Evolutionary conservation across 2,888 invertebrate genomes (phyloP).

Genomic region (Acrocera orbiculus): DNA sequence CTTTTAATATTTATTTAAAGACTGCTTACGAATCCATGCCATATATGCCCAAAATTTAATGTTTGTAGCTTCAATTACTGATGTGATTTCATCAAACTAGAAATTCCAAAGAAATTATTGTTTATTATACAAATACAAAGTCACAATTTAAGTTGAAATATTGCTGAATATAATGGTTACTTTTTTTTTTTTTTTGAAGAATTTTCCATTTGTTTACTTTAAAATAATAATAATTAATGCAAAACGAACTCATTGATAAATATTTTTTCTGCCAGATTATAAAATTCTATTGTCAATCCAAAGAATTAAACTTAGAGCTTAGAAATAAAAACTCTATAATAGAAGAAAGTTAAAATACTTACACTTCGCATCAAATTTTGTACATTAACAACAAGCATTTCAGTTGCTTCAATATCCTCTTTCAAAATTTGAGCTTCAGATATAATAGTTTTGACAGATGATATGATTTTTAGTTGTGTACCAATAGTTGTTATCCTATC

Average conservation of each 20-base stretch:
- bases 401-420: constrained; percentile 98
- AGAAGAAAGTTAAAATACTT: constrained; percentile 24
- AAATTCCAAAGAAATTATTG: constrained; percentile 4
- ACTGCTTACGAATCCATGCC: constrained; percentile 89
- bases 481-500: constrained; percentile 98
- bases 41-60: constrained; percentile 96
- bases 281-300: no score
- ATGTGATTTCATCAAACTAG: constrained; percentile 88
- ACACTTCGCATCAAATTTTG: constrained; percentile 99
- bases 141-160: no score
- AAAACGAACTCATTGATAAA: no score
- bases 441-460: constrained; percentile 99
- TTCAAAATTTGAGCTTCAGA: constrained; percentile 92
- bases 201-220: no score
- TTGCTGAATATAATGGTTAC: no score
- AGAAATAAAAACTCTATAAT: background rate
- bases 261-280: no score
- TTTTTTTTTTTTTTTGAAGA: no score
- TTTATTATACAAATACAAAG: background rate
- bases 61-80: constrained; percentile 96
- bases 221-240: no score
- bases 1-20: constrained; percentile 67
- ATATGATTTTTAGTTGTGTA: constrained; percentile 94
- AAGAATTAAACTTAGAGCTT: no score
- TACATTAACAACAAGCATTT: constrained; percentile 98